A percentile compares a stretch with the other conserved stretches of the same genome.
These are phyloP conservation scores for Butorides virescens DNA, from an alignment of 2,113 vertebrate genomes.

Conservation along the genomic window DNA sequence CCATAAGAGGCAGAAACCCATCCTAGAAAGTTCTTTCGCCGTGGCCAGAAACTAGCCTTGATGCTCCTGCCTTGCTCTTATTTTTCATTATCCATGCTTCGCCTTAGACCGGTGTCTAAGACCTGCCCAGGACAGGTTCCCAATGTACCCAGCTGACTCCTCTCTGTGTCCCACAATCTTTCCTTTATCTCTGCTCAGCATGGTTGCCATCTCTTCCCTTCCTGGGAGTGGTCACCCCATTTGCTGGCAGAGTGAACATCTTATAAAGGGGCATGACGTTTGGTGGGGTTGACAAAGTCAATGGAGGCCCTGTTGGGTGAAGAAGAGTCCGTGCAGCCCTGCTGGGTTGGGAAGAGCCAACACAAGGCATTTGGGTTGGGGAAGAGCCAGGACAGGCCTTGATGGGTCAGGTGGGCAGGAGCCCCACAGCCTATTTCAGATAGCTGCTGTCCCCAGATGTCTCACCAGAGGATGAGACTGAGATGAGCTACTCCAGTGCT, in stretches of 20 bases:
- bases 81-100: fast-evolving
- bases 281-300: not conserved
- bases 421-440: not conserved
- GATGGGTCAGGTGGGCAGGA: not conserved
- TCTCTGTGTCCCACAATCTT: not conserved
- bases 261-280: fast-evolving
- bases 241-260: not conserved
- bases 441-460: not conserved
- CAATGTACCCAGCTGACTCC: not conserved
- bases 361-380: not conserved
- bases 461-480: not conserved
- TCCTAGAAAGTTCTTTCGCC: not conserved
- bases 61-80: not conserved
- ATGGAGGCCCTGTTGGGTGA: not conserved
- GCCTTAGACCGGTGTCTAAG: not conserved
- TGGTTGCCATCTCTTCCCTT: not conserved
- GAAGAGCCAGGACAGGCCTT: not conserved
- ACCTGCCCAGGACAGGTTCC: not conserved
- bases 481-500: not conserved
- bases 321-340: not conserved
- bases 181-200: not conserved
- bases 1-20: not conserved
- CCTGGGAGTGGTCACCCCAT: not conserved
- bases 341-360: not conserved
- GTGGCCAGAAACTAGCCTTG: not conserved